Evolutionary conservation across 2,888 invertebrate species (phyloP), one percentile per base, ranked within the genome.

Genomic region (Bembecia ichneumoniformis): DNA sequence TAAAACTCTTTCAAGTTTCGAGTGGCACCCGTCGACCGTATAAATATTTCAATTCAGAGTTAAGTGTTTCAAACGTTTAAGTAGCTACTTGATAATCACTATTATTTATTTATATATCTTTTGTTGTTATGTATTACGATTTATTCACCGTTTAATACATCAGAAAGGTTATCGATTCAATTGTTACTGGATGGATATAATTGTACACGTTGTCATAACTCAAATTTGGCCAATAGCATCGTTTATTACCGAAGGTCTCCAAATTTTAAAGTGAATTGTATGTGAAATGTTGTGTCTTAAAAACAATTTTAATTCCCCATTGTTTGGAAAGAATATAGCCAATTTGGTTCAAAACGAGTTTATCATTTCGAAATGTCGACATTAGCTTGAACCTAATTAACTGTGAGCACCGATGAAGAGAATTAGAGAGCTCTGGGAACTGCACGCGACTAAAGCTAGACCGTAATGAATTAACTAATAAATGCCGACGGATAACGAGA

Each of bases 1-100:
- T 80, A 77, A 84, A 86, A 86, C 86, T 82, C 69, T 66, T 55
- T 69, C 62, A 68, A 70, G 71, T 71, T 61, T 64, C 63, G 69
- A 76, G 70, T 69, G 74, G 66, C 63, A 66, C 67, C 66, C 60
- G 28, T 66, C 54, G 57, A 59, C 28, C 76, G 63, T 64, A 75
- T 77, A 82, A 82, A 81, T 75, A 79, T 50, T 60, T 63, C 62
- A 62, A 60, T 62, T 64, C 58, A 50, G 35, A 55, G 47, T 55
- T 61, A 55, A 58, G 56, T 54, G 56, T 55, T 55, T 51, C 47
- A 51, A 55, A 53, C 49, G 51, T 46, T 51, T 54, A 49, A 57
- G 49, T 55, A 57, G 58, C 53, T 57, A 59, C 60, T 61, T 63
- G 54, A 59, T 58, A 55, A 56, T 58, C 56, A 57, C 57, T 56